Evolutionary conservation across 2,888 invertebrate species (phyloP).

Genomic region (Cerastis leucographa): DNA sequence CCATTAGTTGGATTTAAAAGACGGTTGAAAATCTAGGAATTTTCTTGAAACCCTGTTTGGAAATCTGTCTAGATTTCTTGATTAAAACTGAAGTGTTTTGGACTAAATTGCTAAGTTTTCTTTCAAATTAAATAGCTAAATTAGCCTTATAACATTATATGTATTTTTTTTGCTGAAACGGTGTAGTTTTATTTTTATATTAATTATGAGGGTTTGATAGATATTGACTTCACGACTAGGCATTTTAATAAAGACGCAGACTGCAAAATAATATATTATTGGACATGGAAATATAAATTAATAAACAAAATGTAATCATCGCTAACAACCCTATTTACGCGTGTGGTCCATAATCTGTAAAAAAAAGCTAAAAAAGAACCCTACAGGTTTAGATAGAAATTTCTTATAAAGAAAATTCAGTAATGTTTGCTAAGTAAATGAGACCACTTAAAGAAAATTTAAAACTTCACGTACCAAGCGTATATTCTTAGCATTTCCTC

Average conservation of each 20-base stretch:
- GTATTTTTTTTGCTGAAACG: neutral
- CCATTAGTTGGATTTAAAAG: slow-evolving; percentile 38
- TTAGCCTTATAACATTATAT: neutral
- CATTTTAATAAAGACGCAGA: neutral
- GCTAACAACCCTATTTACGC: neutral
- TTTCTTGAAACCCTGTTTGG: slow-evolving; percentile 2
- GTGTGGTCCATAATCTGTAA: neutral
- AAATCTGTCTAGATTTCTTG: neutral
- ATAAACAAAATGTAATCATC: too few species aligned
- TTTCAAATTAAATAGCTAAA: slow-evolving; percentile 1
- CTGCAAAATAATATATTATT: neutral
- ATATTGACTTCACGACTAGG: too few species aligned
- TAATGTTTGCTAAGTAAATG: slow-evolving; percentile 6
- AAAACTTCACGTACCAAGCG: neutral
- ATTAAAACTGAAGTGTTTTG: slow-evolving; percentile 6
- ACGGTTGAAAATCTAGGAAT: slow-evolving; percentile 14
- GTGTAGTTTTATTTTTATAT: neutral
- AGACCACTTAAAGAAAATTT: neutral
- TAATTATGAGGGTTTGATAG: neutral
- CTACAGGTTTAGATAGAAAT: neutral
- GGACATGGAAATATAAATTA: too few species aligned
- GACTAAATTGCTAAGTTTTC: neutral
- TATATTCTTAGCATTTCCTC: slow-evolving; percentile 18
- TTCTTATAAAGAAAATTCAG: neutral
- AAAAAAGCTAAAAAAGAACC: neutral